Conservation (phyloP, 2,113 vertebrate genomes). For the Ivindomyrus marchei region DNA sequence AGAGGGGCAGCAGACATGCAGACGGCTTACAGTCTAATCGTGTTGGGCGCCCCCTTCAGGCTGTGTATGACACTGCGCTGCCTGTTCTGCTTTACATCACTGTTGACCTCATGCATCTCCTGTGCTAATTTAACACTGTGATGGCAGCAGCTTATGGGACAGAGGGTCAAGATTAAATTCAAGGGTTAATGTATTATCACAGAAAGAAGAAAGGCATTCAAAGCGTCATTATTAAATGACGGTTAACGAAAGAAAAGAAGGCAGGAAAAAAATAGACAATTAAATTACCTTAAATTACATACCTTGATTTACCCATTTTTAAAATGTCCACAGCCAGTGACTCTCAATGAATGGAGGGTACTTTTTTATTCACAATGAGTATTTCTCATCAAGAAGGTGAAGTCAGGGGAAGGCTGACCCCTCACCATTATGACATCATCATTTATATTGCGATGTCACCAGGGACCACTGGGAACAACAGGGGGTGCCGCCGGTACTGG, state of each 20-base stretch:
- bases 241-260: neutral
- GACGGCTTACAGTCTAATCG: neutral
- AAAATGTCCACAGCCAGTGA: neutral
- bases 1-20: conserved; percentile 33
- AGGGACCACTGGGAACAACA: neutral
- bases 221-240: neutral
- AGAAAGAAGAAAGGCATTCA: neutral
- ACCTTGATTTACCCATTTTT: neutral
- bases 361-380: neutral
- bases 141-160: neutral
- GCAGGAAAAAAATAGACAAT: neutral
- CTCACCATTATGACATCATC: neutral
- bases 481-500: neutral
- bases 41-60: neutral
- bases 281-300: neutral
- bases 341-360: conserved; percentile 28
- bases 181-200: neutral
- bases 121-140: neutral
- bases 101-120: conserved; percentile 13
- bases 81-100: neutral
- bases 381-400: neutral
- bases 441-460: neutral
- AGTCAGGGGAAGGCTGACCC: neutral
- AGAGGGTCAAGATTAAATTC: neutral
- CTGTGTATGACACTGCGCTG: neutral